Base-by-base conservation (phyloP, 1,140 invertebrate species). In the Hyposmocoma kahamanoa region DNA sequence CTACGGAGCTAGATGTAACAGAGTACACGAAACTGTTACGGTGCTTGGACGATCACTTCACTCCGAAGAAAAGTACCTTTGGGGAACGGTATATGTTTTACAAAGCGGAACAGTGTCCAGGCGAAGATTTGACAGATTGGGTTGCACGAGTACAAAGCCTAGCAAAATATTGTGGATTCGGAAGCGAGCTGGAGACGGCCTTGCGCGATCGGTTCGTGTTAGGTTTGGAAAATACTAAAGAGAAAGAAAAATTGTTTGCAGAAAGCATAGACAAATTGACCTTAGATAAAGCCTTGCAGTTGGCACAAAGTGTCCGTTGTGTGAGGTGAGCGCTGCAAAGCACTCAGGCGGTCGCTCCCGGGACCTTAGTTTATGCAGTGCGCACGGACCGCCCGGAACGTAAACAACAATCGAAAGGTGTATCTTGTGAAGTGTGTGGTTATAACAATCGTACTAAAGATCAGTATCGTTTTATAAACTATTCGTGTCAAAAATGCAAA, bases 71-170 rank as follows among this genome's bases (percentile, higher is more conserved):
- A 47, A 41, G 43, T 46, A 42, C 42, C 2, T 47, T 52, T 38
- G 49, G 42, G 0, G 43, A 52, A 32, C 21, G 43, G 15, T 46
- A 46, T 19, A 46, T 18, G n/a, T 52, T 52, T 42, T 52, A 52
- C 20, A 47, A 52, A 22, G 50, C 50, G 17, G 43, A 46, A 21
- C 42, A 47, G 32, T 24, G 43, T 18, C n/a, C 24, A 0, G 50
- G 44, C 1, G 50, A 52, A 47, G 50, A 46, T 22, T 28, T 42
- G 10, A 18, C 22, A 0, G 50, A 52, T 32, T 52, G 50, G 50
- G 50, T 36, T 15, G 50, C 36, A 20, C 50, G 50, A 24, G 22
- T 50, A 20, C 45, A 22, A 15, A 45, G 28, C 10, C 18, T 49
- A 5, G 48, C 36, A 21, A 18, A 50, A 13, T 28, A n/a, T 22